Conservation (phyloP, 2,888 invertebrate genomes). For the Eulithis testata region DNA sequence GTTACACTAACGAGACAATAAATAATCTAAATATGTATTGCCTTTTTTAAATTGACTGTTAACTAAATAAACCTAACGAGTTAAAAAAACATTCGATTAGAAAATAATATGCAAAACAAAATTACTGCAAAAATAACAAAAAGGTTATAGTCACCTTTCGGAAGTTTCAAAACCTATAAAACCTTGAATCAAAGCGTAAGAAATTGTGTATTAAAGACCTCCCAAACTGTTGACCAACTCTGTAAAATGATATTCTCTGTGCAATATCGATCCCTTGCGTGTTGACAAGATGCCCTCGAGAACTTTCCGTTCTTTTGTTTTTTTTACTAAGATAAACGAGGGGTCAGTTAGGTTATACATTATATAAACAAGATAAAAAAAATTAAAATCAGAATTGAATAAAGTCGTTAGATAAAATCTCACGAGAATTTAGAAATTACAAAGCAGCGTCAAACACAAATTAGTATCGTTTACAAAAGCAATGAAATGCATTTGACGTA, state of each 20-base stretch:
- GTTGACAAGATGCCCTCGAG: slow-evolving; percentile 2
- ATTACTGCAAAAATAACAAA: not conserved
- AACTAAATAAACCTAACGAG: too few relatives aligned
- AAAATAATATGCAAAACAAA: too few relatives aligned
- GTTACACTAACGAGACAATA: too few relatives aligned
- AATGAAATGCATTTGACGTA: slow-evolving; percentile 32
- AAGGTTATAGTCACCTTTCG: not conserved
- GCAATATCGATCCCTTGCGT: slow-evolving; percentile 10
- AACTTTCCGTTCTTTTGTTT: not conserved
- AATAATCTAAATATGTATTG: too few relatives aligned
- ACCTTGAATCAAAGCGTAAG: slow-evolving; percentile 10
- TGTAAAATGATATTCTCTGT: slow-evolving; percentile 11
- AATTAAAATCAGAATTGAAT: not conserved
- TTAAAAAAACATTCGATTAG: too few relatives aligned
- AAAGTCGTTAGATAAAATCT: slow-evolving; percentile 43
- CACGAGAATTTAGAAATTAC: slow-evolving; percentile 46
- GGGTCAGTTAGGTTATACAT: not conserved
- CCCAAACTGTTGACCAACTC: slow-evolving; percentile 4
- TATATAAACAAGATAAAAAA: not conserved
- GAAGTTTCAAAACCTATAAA: not conserved
- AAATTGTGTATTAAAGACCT: slow-evolving; percentile 2
- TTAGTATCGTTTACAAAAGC: slow-evolving; percentile 47
- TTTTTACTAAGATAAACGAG: not conserved
- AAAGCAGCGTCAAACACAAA: slow-evolving; percentile 48
- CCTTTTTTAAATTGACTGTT: too few relatives aligned